Evolutionary conservation across 2,113 vertebrate species (phyloP).

Genomic region (Progne subis): DNA sequence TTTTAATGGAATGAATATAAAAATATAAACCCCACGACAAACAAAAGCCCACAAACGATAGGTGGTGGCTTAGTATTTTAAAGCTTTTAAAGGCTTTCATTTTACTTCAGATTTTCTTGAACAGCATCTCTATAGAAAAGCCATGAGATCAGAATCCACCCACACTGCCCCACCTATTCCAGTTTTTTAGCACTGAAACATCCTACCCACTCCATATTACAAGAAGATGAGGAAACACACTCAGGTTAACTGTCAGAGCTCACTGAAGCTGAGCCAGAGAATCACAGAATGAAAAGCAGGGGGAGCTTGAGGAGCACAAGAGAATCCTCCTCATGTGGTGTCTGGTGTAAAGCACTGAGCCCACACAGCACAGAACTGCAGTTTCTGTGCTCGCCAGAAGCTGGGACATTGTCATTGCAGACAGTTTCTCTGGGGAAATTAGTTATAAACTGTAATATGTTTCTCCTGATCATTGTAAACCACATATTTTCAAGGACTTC

Average conservation of each 20-base stretch:
- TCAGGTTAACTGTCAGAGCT: neutral
- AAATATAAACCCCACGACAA: neutral
- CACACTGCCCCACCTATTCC: neutral
- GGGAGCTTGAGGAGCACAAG: constrained; percentile 65
- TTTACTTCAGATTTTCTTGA: neutral
- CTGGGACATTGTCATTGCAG: neutral
- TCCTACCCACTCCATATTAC: neutral
- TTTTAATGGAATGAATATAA: neutral
- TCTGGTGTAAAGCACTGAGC: neutral
- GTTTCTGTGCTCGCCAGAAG: constrained; percentile 23
- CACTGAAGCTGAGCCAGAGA: neutral
- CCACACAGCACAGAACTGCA: neutral
- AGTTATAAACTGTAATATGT: neutral
- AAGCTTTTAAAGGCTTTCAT: neutral
- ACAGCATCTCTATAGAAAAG: neutral
- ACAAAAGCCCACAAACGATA: neutral
- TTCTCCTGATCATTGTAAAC: neutral
- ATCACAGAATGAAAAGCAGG: constrained; percentile 62
- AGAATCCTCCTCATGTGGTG: neutral
- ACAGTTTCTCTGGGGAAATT: neutral
- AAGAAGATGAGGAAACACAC: neutral
- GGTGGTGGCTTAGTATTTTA: neutral
- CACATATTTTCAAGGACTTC: neutral
- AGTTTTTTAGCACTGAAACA: neutral
- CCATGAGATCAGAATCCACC: neutral